Evolutionary conservation across 2,888 invertebrate genomes (phyloP).

Genomic region (Diadegma fenestrale): DNA sequence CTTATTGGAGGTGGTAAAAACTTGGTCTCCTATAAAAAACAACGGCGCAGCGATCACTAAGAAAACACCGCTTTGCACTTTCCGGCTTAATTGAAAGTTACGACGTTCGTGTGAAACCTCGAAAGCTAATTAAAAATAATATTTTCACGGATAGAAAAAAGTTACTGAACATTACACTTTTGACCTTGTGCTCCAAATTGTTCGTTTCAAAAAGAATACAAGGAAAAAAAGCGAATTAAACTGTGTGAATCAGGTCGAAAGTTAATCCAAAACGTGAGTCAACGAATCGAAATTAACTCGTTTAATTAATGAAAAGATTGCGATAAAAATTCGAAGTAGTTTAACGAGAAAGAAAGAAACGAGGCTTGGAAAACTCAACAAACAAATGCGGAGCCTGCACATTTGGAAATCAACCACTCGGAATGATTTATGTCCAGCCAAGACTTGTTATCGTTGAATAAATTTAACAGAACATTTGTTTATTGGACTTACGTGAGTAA

Average conservation of each 20-base stretch:
- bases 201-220: not conserved
- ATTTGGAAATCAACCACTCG: not conserved
- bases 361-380: not conserved
- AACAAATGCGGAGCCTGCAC: not conserved
- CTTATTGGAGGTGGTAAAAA: conserved; percentile 13
- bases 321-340: not conserved
- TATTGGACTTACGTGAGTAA: conserved; percentile 55
- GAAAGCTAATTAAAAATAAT: conserved; percentile 51
- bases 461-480: conserved; percentile 12
- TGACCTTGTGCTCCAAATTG: not conserved
- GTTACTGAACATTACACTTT: not conserved
- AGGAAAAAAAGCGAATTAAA: not conserved
- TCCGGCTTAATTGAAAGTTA: conserved; percentile 45
- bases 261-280: not conserved
- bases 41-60: conserved; percentile 6
- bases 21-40: not conserved
- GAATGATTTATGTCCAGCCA: not conserved
- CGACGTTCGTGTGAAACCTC: not conserved
- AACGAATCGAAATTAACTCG: not conserved
- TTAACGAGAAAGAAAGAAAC: not conserved
- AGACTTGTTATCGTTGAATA: not conserved
- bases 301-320: not conserved
- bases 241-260: not conserved
- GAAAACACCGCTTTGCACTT: conserved; percentile 49
- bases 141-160: not conserved